A percentile compares a stretch with the other conserved stretches of the same genome.
These are phyloP conservation scores for Brachyptera putata DNA, from an alignment of 2,888 invertebrate genomes.

Conservation along the genomic window DNA sequence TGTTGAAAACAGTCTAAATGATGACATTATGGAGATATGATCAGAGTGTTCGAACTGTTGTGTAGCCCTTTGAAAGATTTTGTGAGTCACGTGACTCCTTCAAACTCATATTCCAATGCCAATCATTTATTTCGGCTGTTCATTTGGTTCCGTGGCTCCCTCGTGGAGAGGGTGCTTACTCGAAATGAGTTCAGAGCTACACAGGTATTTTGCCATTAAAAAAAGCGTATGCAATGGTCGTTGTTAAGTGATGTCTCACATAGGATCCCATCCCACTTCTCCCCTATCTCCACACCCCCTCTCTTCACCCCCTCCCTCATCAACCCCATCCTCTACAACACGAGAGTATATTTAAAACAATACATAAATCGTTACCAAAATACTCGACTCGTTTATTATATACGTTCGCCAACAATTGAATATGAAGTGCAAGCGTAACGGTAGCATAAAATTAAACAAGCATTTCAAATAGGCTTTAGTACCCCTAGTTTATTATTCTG, in stretches of 20 bases:
- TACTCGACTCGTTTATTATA: slow-evolving; percentile 17
- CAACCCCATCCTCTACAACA: background rate
- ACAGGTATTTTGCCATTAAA: background rate
- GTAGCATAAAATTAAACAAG: slow-evolving; percentile 9
- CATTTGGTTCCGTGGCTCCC: too few relatives aligned
- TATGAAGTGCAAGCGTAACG: slow-evolving; percentile 8
- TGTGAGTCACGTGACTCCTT: too few relatives aligned
- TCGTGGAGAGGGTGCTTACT: too few relatives aligned
- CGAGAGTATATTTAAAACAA: slow-evolving; percentile 29
- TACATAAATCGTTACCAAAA: slow-evolving; percentile 30
- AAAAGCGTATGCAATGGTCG: background rate
- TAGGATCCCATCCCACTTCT: slow-evolving; percentile 1
- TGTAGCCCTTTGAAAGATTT: too few relatives aligned
- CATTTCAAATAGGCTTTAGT: slow-evolving; percentile 11
- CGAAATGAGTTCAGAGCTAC: too few relatives aligned
- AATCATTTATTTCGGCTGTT: too few relatives aligned
- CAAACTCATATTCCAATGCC: too few relatives aligned
- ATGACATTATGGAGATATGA: too few relatives aligned
- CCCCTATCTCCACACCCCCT: slow-evolving; percentile 1
- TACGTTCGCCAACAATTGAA: slow-evolving; percentile 23
- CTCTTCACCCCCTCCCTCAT: slow-evolving; percentile 1
- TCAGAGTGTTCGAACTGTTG: too few relatives aligned
- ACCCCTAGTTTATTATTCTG: background rate
- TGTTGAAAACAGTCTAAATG: too few relatives aligned
- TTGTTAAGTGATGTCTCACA: slow-evolving; percentile 14